Conservation (phyloP, 2,113 vertebrate genomes). For the Grammomys dolichurus region DNA sequence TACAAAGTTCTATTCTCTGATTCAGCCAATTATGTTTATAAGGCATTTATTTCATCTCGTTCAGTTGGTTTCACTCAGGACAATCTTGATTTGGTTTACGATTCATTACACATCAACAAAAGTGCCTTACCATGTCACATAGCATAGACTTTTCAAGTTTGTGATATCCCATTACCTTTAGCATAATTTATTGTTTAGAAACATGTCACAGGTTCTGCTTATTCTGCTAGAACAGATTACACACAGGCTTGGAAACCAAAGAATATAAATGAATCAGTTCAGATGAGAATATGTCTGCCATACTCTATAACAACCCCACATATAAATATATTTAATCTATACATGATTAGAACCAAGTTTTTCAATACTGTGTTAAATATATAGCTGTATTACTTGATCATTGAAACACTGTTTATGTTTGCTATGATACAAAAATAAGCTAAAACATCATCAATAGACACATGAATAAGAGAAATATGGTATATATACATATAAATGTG, state of each 20-base stretch:
- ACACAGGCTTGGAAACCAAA: background rate
- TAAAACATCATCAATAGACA: background rate
- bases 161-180: background rate
- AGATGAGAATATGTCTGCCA: background rate
- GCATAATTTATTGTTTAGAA: background rate
- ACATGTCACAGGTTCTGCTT: slow-evolving; percentile 2
- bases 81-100: background rate
- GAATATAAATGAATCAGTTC: background rate
- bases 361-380: background rate
- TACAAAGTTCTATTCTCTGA: background rate
- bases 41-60: background rate
- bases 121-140: background rate
- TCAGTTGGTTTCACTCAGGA: background rate
- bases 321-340: slow-evolving; percentile 7
- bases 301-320: background rate
- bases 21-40: background rate
- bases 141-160: background rate
- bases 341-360: background rate
- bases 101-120: background rate
- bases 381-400: background rate
- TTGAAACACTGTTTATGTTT: background rate
- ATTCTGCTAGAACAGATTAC: background rate
- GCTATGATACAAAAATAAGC: background rate
- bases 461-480: background rate
- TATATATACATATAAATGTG: background rate